Conservation (phyloP, 2,113 vertebrate species). For the Perca fluviatilis region DNA sequence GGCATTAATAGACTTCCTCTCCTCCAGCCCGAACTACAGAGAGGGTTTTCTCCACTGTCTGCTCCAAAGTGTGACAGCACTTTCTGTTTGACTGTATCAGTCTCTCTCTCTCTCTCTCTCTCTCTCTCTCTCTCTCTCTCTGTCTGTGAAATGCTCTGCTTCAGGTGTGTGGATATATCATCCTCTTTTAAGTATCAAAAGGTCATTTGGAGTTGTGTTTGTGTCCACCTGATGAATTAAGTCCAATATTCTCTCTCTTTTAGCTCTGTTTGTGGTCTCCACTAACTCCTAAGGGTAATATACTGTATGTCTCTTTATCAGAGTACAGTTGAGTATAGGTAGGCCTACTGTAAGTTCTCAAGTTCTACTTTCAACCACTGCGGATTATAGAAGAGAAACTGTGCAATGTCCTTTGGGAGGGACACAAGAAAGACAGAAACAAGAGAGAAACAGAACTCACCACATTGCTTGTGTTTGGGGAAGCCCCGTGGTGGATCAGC, state of each 20-base stretch:
- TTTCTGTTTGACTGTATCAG: not conserved
- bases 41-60: not conserved
- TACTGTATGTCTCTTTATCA: too few species aligned
- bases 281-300: not conserved
- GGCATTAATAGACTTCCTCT: slow-evolving; percentile 16
- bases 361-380: not conserved
- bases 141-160: not conserved
- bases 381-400: not conserved
- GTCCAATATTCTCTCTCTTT: not conserved
- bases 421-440: not conserved
- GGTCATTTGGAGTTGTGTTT: not conserved
- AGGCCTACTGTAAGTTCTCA: too few species aligned
- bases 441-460: slow-evolving; percentile 82
- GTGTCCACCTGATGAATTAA: not conserved
- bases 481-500: slow-evolving; percentile 95
- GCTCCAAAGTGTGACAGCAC: not conserved
- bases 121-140: not conserved
- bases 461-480: slow-evolving; percentile 96
- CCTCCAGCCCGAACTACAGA: not conserved
- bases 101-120: not conserved
- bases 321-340: not conserved
- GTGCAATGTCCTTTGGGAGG: not conserved
- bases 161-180: not conserved
- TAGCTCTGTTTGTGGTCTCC: not conserved
- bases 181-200: not conserved